These are phyloP conservation scores for Petrolisthes manimaculis DNA, from an alignment of 2,888 invertebrate species.

Conservation along the genomic window DNA sequence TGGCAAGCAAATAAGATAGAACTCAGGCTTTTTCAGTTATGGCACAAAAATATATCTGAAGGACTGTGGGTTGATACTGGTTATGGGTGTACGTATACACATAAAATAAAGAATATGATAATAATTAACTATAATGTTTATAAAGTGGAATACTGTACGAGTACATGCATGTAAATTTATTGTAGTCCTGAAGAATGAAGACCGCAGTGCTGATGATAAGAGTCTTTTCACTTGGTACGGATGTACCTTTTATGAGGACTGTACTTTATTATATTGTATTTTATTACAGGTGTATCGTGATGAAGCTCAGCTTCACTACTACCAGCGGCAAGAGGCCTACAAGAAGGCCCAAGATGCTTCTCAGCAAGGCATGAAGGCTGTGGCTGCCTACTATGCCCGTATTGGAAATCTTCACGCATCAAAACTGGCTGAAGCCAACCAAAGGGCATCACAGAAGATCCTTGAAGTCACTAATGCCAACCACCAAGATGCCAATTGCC, in stretches of 20 bases:
- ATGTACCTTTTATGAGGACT: background rate
- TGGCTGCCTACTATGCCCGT: slow-evolving; percentile 81
- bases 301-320: slow-evolving; percentile 70
- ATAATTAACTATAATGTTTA: too few relatives aligned
- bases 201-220: too few relatives aligned
- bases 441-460: slow-evolving; percentile 51
- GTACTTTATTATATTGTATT: background rate
- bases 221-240: too few relatives aligned
- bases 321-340: slow-evolving; percentile 73
- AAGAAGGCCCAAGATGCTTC: slow-evolving; percentile 77
- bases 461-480: slow-evolving; percentile 51
- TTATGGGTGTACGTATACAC: too few relatives aligned
- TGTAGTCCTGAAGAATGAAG: too few relatives aligned
- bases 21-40: too few relatives aligned
- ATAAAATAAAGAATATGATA: too few relatives aligned
- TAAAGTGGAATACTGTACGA: too few relatives aligned
- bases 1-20: too few relatives aligned
- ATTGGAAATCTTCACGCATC: slow-evolving; percentile 52
- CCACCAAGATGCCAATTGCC: slow-evolving; percentile 67
- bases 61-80: too few relatives aligned
- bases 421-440: slow-evolving; percentile 56
- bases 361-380: slow-evolving; percentile 77
- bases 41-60: too few relatives aligned
- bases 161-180: background rate
- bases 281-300: slow-evolving; percentile 51